Evolutionary conservation across 2,888 invertebrate genomes (phyloP).

Genomic region (Drosophila peninsularis): DNA sequence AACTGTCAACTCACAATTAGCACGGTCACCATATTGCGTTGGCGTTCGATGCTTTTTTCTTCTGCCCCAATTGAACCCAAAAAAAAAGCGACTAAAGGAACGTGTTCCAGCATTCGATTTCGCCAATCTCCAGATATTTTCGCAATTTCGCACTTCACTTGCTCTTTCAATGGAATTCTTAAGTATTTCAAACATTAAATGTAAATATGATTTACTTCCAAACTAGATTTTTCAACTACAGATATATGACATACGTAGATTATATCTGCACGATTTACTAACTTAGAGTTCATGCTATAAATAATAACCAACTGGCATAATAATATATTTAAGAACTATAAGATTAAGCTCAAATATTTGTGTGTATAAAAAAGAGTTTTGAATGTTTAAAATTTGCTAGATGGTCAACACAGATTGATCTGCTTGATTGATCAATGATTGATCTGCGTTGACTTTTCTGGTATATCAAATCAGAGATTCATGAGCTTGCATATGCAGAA

Average conservation of each 20-base stretch:
- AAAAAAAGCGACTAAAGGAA: background rate
- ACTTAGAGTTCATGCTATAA: background rate
- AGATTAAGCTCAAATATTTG: background rate
- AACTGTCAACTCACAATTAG: constrained; percentile 64
- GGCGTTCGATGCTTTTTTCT: constrained; percentile 10
- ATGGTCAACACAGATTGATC: background rate
- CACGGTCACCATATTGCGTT: constrained; percentile 54
- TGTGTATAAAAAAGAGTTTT: background rate
- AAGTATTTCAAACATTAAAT: constrained; percentile 8
- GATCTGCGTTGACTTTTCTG: background rate
- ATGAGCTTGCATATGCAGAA: background rate
- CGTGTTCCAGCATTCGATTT: constrained; percentile 11
- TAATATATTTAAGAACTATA: background rate
- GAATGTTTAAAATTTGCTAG: background rate
- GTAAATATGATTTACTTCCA: background rate
- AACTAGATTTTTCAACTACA: constrained; percentile 4
- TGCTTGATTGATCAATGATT: background rate
- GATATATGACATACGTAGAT: background rate
- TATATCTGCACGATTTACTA: background rate
- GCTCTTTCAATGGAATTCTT: background rate
- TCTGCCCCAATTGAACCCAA: background rate
- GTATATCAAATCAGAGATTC: background rate
- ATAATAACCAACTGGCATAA: background rate
- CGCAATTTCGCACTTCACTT: background rate
- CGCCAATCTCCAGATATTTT: background rate